These are phyloP conservation scores for Lepidurus packardi DNA, from an alignment of 1,140 invertebrate genomes.

Conservation along the genomic window DNA sequence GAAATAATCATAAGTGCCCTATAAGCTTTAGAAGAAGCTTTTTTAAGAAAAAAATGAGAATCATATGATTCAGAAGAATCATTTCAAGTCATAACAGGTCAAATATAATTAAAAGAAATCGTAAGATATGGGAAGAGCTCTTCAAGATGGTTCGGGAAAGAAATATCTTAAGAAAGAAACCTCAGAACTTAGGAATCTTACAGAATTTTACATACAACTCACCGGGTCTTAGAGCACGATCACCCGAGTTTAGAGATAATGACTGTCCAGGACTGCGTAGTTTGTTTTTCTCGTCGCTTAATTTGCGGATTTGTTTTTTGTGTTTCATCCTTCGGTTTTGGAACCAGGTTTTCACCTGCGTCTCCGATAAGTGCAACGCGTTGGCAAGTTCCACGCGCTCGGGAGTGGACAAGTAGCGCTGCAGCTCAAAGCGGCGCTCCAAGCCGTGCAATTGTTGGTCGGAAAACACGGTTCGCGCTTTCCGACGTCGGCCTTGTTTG, in stretches of 20 bases:
- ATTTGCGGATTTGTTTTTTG: constrained; percentile 83
- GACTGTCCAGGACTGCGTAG: neutral
- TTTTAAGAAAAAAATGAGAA: no score
- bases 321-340: constrained; percentile 96
- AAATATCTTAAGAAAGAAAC: no score
- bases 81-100: no score
- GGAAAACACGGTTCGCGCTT: constrained; percentile 95
- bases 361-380: constrained; percentile 87
- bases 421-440: constrained; percentile 90
- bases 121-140: no score
- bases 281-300: constrained; percentile 49
- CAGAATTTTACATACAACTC: neutral
- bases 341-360: constrained; percentile 97
- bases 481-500: constrained; percentile 83
- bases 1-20: no score
- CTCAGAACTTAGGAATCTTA: no score
- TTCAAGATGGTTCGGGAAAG: no score
- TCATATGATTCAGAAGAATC: no score
- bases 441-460: constrained; percentile 91
- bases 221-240: neutral
- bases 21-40: no score
- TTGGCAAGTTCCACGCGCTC: constrained; percentile 91
- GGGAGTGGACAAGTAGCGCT: constrained; percentile 93
- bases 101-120: no score
- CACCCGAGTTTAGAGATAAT: neutral